These are phyloP conservation scores for Pelvicachromis taeniatus DNA, from an alignment of 2,113 vertebrate species.

Conservation along the genomic window DNA sequence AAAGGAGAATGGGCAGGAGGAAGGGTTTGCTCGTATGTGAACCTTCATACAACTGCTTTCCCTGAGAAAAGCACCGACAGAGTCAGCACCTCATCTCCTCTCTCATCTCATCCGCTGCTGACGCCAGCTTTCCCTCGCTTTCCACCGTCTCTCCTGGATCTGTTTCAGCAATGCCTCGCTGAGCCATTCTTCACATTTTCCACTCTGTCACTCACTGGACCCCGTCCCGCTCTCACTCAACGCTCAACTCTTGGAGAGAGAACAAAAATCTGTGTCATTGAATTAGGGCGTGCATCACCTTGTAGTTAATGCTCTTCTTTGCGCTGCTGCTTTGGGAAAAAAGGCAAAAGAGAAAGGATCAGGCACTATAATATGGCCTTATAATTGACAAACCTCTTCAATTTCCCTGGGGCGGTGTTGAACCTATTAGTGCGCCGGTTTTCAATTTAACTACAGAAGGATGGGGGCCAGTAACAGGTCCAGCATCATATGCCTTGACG, in stretches of 20 bases:
- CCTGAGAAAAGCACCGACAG: slow-evolving; percentile 22
- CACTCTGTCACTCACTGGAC: slow-evolving; percentile 58
- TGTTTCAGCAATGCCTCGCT: slow-evolving; percentile 40
- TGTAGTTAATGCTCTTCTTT: neutral
- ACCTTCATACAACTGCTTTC: slow-evolving; percentile 39
- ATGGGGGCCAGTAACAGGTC: slow-evolving; percentile 49
- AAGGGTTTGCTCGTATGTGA: slow-evolving; percentile 29
- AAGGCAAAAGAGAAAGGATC: slow-evolving; percentile 12
- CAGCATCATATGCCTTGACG: slow-evolving; percentile 9
- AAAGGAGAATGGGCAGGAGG: neutral
- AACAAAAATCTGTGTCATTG: slow-evolving; percentile 26
- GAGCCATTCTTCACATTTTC: slow-evolving; percentile 69
- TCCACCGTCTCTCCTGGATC: slow-evolving; percentile 38
- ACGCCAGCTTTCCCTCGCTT: slow-evolving; percentile 37
- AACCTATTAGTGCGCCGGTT: slow-evolving; percentile 45
- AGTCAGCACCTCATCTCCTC: slow-evolving; percentile 17
- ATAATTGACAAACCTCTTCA: slow-evolving; percentile 55
- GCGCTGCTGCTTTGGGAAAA: neutral
- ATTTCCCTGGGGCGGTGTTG: slow-evolving; percentile 33
- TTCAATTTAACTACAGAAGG: slow-evolving; percentile 51
- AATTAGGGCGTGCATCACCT: slow-evolving; percentile 36
- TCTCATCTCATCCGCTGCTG: slow-evolving; percentile 49
- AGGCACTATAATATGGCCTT: slow-evolving; percentile 33
- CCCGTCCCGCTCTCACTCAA: slow-evolving; percentile 36
- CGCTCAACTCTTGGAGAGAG: slow-evolving; percentile 30